phyloP scores from a whole-genome alignment of 2,888 invertebrate genomes.

The Augochlorella aurata region DNA sequence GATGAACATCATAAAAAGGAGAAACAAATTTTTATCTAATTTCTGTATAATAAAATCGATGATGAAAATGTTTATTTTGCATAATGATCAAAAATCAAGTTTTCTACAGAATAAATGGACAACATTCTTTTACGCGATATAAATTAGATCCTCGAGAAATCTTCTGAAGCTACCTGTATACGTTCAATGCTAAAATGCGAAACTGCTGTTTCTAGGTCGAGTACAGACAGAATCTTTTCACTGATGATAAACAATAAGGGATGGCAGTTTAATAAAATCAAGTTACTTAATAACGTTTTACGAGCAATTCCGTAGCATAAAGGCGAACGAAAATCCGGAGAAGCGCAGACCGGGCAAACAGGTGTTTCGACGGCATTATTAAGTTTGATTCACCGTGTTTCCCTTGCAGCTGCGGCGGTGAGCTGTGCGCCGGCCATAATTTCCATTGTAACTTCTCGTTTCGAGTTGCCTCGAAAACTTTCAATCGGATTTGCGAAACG shows the following conservation, averaged over 20 bases:
- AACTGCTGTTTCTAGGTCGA: not conserved
- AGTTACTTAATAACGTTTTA: slow-evolving; percentile 51
- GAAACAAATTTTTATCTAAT: too few relatives aligned
- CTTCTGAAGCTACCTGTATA: not conserved
- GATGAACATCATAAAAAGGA: too few relatives aligned
- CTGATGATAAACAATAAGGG: slow-evolving; percentile 2
- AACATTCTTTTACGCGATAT: too few relatives aligned
- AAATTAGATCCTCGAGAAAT: not conserved
- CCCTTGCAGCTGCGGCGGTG: slow-evolving; percentile 56
- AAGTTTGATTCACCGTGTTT: slow-evolving; percentile 65
- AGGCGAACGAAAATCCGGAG: slow-evolving; percentile 34
- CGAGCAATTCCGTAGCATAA: slow-evolving; percentile 40
- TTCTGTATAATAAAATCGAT: too few relatives aligned
- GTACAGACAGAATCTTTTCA: not conserved
- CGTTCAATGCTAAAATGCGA: not conserved
- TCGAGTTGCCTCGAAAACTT: slow-evolving; percentile 64
- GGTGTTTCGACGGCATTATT: slow-evolving; percentile 64
- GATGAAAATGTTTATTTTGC: too few relatives aligned
- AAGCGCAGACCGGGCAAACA: slow-evolving; percentile 58
- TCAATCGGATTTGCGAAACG: slow-evolving; percentile 59
- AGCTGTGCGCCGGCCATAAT: slow-evolving; percentile 49
- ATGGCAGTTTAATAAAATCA: slow-evolving; percentile 46
- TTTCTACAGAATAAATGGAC: too few relatives aligned
- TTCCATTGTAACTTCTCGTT: slow-evolving; percentile 62
- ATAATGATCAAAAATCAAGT: too few relatives aligned